These are phyloP conservation scores for Acanthosoma haemorrhoidale DNA, from an alignment of 2,888 invertebrate genomes.

Conservation along the genomic window DNA sequence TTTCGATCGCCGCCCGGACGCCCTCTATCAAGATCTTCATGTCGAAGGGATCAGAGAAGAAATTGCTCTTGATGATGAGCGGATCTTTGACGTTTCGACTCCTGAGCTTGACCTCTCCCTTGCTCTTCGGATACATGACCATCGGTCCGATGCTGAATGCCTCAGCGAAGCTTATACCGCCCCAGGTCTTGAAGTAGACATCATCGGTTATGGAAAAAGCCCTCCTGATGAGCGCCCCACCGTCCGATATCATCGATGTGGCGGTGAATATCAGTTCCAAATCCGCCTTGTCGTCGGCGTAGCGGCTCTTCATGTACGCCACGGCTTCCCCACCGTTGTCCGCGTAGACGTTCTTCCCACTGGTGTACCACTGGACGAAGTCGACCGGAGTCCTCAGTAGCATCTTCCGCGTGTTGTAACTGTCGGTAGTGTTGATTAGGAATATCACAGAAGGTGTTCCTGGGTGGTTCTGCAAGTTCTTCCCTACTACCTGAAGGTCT, in stretches of 20 bases:
- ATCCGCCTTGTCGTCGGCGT: slow-evolving; percentile 62
- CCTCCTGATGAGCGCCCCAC: slow-evolving; percentile 47
- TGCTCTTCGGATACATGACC: slow-evolving; percentile 66
- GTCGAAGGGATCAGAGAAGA: slow-evolving; percentile 60
- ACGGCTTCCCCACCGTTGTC: slow-evolving; percentile 62
- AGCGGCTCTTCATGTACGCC: slow-evolving; percentile 66
- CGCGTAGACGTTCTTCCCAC: slow-evolving; percentile 60
- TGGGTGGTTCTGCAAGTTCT: slow-evolving; percentile 49
- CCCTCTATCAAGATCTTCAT: slow-evolving; percentile 64
- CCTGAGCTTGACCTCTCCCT: slow-evolving; percentile 56
- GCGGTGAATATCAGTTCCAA: slow-evolving; percentile 75
- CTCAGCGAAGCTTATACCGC: slow-evolving; percentile 48
- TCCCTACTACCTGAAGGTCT: slow-evolving; percentile 56
- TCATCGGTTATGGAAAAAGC: slow-evolving; percentile 59
- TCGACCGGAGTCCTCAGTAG: slow-evolving; percentile 16
- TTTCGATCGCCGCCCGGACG: slow-evolving; percentile 50
- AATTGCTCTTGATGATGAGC: slow-evolving; percentile 77
- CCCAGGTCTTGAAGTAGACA: slow-evolving; percentile 55
- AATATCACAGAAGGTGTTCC: slow-evolving; percentile 33
- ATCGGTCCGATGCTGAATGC: slow-evolving; percentile 69
- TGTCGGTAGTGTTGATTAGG: slow-evolving; percentile 32
- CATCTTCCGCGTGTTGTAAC: slow-evolving; percentile 28
- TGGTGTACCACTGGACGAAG: slow-evolving; percentile 54
- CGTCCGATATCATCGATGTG: slow-evolving; percentile 69
- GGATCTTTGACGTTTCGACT: slow-evolving; percentile 61